Percentiles rank a stretch among this genome's conserved stretches.
Evolutionary conservation across 2,888 invertebrate species (phyloP).

Genomic region (Lapara coniferarum): DNA sequence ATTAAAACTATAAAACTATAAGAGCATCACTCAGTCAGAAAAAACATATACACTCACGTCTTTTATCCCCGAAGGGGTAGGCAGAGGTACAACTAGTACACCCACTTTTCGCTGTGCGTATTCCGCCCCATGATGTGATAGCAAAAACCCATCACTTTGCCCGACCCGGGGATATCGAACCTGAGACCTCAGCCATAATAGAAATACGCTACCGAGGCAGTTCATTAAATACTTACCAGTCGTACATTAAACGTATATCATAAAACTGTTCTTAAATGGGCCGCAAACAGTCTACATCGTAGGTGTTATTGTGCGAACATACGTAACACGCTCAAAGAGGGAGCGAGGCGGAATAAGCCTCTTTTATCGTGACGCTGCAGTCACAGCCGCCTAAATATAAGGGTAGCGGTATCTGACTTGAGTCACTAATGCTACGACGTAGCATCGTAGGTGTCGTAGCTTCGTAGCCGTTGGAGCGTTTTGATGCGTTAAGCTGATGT

Average conservation of each 20-base stretch:
- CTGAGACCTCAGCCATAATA: too few relatives aligned
- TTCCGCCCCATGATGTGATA: too few relatives aligned
- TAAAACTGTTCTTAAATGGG: background rate
- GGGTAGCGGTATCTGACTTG: background rate
- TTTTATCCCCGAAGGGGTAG: too few relatives aligned
- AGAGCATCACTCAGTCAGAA: too few relatives aligned
- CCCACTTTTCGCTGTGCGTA: too few relatives aligned
- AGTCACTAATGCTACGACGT: constrained; percentile 26
- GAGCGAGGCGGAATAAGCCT: constrained; percentile 34
- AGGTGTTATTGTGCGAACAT: constrained; percentile 20
- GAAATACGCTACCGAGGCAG: too few relatives aligned
- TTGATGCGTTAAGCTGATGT: background rate
- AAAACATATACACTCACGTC: too few relatives aligned
- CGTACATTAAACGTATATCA: background rate
- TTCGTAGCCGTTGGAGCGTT: background rate
- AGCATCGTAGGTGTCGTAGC: constrained; percentile 15
- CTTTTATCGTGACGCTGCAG: constrained; percentile 35
- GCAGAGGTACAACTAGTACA: too few relatives aligned
- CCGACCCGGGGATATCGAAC: too few relatives aligned
- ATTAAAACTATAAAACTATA: too few relatives aligned
- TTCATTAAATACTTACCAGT: too few relatives aligned
- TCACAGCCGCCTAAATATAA: background rate
- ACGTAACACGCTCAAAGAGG: constrained; percentile 17
- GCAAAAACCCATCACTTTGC: too few relatives aligned
- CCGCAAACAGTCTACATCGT: constrained; percentile 10